Conservation (phyloP, 2,797 vertebrate genomes). For the Selene dorsalis region DNA sequence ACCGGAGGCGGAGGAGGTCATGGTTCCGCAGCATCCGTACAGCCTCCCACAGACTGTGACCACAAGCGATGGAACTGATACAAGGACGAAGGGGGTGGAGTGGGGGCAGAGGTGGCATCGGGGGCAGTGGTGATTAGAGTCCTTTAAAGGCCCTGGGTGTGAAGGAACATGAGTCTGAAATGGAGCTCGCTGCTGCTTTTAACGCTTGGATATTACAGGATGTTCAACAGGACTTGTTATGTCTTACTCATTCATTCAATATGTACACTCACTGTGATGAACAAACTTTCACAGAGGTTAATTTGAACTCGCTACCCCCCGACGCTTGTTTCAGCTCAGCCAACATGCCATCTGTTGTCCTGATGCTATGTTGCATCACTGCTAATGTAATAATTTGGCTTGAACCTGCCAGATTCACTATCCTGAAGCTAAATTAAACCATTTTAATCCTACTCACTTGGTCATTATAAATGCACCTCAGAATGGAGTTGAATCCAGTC, state of each 20-base stretch:
- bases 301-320: constrained; percentile 23
- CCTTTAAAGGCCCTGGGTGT: constrained; percentile 33
- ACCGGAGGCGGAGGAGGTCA: constrained; percentile 39
- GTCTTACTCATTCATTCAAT: not conserved
- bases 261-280: constrained; percentile 23
- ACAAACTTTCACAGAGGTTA: constrained; percentile 13
- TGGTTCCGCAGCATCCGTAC: constrained; percentile 44
- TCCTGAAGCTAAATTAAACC: constrained; percentile 1
- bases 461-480: not conserved
- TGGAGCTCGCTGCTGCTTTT: not conserved
- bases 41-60: constrained; percentile 57
- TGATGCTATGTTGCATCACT: constrained; percentile 16
- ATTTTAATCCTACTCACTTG: not conserved
- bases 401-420: constrained; percentile 8
- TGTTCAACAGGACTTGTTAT: constrained; percentile 19
- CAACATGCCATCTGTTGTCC: constrained; percentile 37
- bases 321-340: constrained; percentile 25
- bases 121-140: constrained; percentile 16
- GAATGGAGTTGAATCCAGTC: not conserved
- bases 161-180: constrained; percentile 9
- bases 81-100: constrained; percentile 14
- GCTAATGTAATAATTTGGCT: constrained; percentile 33
- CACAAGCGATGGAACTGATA: constrained; percentile 51
- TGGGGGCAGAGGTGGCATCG: not conserved
- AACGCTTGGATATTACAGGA: not conserved